phyloP scores from a whole-genome alignment of 1,140 invertebrate genomes.

The Cecropterus lyciades region DNA sequence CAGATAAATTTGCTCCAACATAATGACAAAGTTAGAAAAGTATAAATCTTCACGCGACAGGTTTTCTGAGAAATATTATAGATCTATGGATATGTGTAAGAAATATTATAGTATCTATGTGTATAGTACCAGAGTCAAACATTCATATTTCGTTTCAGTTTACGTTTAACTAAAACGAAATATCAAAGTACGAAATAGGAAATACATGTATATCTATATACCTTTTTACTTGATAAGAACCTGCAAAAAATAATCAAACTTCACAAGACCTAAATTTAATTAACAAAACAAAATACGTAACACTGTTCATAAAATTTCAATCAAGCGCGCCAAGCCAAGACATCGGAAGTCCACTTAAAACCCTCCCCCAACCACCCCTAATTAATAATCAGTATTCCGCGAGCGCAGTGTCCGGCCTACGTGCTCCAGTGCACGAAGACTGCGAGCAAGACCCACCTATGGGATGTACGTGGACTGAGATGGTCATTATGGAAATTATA shows the following conservation, averaged over 20 bases:
- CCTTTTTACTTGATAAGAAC: too few species aligned
- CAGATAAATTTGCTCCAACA: too few species aligned
- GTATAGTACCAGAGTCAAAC: too few species aligned
- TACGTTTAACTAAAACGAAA: too few species aligned
- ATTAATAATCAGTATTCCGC: constrained; percentile 71
- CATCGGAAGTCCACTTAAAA: constrained; percentile 30
- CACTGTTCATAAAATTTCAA: constrained; percentile 25
- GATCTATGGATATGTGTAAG: too few species aligned
- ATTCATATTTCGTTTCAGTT: too few species aligned
- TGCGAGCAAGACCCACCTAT: constrained; percentile 19
- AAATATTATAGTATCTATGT: too few species aligned
- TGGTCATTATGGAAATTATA: constrained; percentile 26
- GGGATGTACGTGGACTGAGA: constrained; percentile 20
- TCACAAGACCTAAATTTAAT: not conserved
- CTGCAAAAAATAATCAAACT: not conserved
- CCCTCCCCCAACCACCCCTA: constrained; percentile 46
- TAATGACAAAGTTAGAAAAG: too few species aligned
- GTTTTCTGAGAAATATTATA: too few species aligned
- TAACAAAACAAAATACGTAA: constrained; percentile 13
- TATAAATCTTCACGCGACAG: too few species aligned
- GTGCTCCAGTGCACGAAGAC: constrained; percentile 39
- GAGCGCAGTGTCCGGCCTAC: constrained; percentile 57
- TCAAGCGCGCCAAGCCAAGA: constrained; percentile 9
- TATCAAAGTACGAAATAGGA: too few species aligned
- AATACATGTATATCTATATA: too few species aligned